phyloP scores from a whole-genome alignment of 2,113 vertebrate genomes.

The Ictalurus punctatus region DNA sequence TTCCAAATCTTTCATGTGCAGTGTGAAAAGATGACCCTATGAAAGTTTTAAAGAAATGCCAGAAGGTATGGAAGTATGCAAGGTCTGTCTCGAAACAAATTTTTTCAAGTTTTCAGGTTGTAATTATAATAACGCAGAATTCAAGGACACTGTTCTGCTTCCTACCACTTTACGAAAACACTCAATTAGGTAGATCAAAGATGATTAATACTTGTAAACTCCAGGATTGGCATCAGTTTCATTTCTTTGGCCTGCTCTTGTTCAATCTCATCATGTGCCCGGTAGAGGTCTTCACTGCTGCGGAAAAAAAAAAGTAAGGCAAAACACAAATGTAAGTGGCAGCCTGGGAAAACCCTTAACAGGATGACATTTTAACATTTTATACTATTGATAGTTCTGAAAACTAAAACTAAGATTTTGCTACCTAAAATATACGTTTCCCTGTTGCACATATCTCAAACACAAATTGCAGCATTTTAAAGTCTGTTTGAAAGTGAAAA shows the following conservation, averaged over 20 bases:
- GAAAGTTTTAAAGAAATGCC: not conserved
- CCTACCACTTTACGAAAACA: not conserved
- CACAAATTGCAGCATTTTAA: not conserved
- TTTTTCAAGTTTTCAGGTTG: not conserved
- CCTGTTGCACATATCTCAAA: not conserved
- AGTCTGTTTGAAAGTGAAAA: not conserved
- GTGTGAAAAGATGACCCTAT: not conserved
- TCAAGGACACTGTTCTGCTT: not conserved
- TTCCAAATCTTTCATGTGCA: not conserved
- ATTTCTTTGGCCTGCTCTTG: slow-evolving; percentile 37
- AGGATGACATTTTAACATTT: not conserved
- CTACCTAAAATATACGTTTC: not conserved
- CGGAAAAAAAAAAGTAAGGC: not conserved
- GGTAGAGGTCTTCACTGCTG: slow-evolving; percentile 73
- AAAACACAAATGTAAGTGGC: not conserved
- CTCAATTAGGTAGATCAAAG: not conserved
- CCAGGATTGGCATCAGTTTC: slow-evolving; percentile 35
- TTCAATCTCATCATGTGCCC: slow-evolving; percentile 67
- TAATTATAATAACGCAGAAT: not conserved
- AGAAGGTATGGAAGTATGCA: not conserved
- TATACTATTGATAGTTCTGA: not conserved
- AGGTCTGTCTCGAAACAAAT: not conserved
- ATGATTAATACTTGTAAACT: slow-evolving; percentile 58
- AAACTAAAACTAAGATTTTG: not conserved
- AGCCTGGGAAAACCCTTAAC: not conserved